Evolutionary conservation across 2,888 invertebrate genomes (phyloP).

Genomic region (Apamea epomidion): DNA sequence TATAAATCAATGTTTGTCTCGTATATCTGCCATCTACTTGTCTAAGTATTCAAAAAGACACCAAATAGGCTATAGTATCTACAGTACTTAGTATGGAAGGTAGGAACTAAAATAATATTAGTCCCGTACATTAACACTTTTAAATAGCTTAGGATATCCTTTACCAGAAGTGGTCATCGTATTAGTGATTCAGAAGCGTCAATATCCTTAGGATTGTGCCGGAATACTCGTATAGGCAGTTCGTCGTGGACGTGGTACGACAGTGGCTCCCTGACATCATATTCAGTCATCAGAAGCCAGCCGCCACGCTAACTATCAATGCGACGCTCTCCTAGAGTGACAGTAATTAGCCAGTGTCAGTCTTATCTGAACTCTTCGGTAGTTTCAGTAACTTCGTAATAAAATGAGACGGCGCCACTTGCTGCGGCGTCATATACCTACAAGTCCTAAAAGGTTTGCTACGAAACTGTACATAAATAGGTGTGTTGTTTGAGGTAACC

Average conservation of each 20-base stretch:
- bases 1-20: too few species aligned
- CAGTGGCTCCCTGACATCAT: background rate
- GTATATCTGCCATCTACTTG: too few species aligned
- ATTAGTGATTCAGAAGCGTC: background rate
- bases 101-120: background rate
- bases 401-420: background rate
- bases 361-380: background rate
- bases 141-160: background rate
- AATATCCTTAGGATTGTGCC: too few species aligned
- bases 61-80: too few species aligned
- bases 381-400: background rate
- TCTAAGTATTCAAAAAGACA: too few species aligned
- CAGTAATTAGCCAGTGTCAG: background rate
- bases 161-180: background rate
- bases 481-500: background rate
- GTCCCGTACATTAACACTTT: too few species aligned
- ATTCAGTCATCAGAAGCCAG: background rate
- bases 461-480: background rate
- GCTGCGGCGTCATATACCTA: background rate
- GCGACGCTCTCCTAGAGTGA: background rate
- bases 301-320: background rate
- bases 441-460: background rate
- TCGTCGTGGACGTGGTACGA: too few species aligned
- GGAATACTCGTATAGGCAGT: background rate
- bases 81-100: too few species aligned